Conservation (phyloP, 64 coral and sea anemone species). For the Acropora tenuis region DNA sequence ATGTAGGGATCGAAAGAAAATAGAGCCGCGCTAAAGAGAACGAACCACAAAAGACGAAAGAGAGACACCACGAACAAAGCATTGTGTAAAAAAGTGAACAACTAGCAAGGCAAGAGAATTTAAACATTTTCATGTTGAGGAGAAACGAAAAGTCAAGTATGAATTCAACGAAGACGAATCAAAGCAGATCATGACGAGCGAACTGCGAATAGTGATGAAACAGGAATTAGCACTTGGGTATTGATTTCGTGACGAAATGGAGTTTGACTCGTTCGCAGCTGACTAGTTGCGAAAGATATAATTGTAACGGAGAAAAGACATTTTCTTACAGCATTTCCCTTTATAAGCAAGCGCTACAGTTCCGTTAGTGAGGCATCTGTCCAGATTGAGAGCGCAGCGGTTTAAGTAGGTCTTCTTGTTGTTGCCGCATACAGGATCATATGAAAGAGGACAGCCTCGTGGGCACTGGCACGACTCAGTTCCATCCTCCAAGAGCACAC, state of each 20-base stretch:
- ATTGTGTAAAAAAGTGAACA: too few species aligned
- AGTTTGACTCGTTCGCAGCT: too few species aligned
- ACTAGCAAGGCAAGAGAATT: too few species aligned
- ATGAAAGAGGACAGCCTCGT: slow-evolving; percentile 50
- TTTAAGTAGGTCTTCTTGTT: slow-evolving; percentile 67
- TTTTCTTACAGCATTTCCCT: slow-evolving; percentile 83
- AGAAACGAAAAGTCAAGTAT: too few species aligned
- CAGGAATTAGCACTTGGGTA: too few species aligned
- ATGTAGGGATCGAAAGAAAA: neutral
- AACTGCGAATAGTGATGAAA: too few species aligned
- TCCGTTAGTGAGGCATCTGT: slow-evolving; percentile 44
- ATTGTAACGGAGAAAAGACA: neutral
- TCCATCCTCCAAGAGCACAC: slow-evolving; percentile 50
- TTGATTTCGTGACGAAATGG: too few species aligned
- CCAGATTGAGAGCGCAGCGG: slow-evolving; percentile 50
- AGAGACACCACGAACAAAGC: neutral
- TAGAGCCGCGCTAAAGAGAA: too few species aligned
- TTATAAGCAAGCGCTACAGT: slow-evolving; percentile 7
- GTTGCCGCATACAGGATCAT: slow-evolving; percentile 71
- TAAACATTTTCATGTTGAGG: too few species aligned
- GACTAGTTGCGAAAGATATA: neutral
- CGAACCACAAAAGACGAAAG: neutral
- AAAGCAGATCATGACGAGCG: too few species aligned
- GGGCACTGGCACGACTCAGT: slow-evolving; percentile 56
- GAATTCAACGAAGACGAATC: too few species aligned